Conservation (phyloP, 92 coral and sea anemone genomes). For the Parazoanthus darwini region DNA sequence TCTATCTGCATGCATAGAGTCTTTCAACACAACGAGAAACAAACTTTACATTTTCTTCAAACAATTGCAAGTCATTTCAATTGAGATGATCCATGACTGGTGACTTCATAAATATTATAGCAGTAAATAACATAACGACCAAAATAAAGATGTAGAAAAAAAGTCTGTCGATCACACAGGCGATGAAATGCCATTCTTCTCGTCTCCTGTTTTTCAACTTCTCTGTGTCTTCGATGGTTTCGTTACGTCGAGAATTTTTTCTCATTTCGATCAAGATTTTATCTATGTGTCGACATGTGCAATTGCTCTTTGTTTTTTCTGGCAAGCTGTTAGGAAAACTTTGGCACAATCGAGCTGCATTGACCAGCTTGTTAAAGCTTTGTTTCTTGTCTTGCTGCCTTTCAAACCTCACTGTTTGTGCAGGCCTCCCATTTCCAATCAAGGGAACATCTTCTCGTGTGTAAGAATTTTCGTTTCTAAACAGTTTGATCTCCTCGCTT, state of each 20-base stretch:
- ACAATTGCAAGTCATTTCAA: background rate
- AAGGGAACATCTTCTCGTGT: background rate
- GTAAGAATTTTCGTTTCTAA: constrained; percentile 4
- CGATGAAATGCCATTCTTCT: constrained; percentile 87
- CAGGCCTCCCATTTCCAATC: constrained; percentile 23
- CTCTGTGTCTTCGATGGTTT: background rate
- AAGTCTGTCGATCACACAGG: constrained; percentile 71
- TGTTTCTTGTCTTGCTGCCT: background rate
- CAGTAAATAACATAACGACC: constrained; percentile 46
- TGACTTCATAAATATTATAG: constrained; percentile 29
- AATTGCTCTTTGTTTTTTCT: constrained; percentile 28
- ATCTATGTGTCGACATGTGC: constrained; percentile 39
- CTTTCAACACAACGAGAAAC: no score
- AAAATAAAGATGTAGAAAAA: constrained; percentile 78
- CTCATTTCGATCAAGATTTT: constrained; percentile 40
- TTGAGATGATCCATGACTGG: background rate
- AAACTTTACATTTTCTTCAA: background rate
- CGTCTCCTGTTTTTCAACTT: constrained; percentile 21
- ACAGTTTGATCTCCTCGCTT: background rate
- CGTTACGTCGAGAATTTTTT: constrained; percentile 15
- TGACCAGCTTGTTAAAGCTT: constrained; percentile 19
- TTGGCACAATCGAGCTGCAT: constrained; percentile 35
- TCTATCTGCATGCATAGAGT: no score
- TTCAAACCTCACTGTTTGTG: constrained; percentile 14
- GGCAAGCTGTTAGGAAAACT: constrained; percentile 33